Evolutionary conservation across 2,113 vertebrate genomes (phyloP).

Genomic region (Gallinago paraguaiae): DNA sequence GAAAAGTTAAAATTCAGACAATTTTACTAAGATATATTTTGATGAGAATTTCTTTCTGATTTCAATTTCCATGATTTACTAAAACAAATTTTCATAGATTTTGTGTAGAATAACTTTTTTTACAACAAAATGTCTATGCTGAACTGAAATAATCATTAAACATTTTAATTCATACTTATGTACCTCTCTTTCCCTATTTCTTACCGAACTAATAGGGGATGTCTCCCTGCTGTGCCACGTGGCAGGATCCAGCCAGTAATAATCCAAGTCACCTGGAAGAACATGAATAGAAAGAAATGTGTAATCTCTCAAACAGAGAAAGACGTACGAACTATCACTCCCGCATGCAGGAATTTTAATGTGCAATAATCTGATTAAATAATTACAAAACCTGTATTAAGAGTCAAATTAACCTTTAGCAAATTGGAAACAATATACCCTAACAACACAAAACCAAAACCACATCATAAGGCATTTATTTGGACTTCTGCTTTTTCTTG

Average conservation of each 20-base stretch:
- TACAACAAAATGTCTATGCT: neutral
- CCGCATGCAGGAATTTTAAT: neutral
- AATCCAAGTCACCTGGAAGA: constrained; percentile 93
- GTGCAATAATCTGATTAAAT: neutral
- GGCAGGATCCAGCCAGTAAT: constrained; percentile 94
- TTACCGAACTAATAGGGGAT: constrained; percentile 85
- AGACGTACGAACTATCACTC: neutral
- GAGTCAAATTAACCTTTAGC: neutral
- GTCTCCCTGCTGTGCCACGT: constrained; percentile 94
- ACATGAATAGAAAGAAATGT: constrained; percentile 43
- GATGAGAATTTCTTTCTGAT: neutral
- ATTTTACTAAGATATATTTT: neutral
- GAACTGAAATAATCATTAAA: neutral
- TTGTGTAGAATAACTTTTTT: neutral
- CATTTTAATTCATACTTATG: neutral
- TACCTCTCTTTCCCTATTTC: neutral
- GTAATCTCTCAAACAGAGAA: constrained; percentile 40
- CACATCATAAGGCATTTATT: neutral
- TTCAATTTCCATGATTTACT: neutral
- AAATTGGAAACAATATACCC: neutral
- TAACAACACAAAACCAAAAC: neutral
- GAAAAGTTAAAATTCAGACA: neutral
- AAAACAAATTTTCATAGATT: neutral
- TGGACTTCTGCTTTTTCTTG: neutral
- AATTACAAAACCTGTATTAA: neutral